A percentile compares a stretch with the other conserved stretches of the same genome.
phyloP scores from a whole-genome alignment of 2,797 vertebrate genomes.

The Etheostoma nigrum region DNA sequence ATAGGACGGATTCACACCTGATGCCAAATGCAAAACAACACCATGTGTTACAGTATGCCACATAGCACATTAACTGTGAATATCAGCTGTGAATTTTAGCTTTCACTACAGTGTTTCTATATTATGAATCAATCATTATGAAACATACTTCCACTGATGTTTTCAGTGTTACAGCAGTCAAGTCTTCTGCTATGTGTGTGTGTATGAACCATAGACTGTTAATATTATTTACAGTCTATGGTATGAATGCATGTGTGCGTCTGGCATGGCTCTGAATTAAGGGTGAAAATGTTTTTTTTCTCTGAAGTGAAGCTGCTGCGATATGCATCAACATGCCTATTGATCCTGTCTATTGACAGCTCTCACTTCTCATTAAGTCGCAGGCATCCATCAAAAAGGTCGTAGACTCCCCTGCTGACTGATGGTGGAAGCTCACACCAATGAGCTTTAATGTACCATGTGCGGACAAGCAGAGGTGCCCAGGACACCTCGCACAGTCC shows the following conservation, averaged over 20 bases:
- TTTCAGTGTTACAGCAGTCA: constrained; percentile 23
- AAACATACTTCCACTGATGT: background rate
- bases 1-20: constrained; percentile 28
- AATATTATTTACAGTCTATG: too few species aligned
- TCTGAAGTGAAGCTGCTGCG: constrained; percentile 39
- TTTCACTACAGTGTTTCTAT: background rate
- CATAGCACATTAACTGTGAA: background rate
- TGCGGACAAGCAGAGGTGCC: background rate
- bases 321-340: constrained; percentile 41
- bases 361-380: constrained; percentile 66
- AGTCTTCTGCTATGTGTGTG: background rate
- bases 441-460: background rate
- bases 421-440: constrained; percentile 24
- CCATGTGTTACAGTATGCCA: constrained; percentile 10
- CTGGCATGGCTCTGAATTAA: constrained; percentile 1
- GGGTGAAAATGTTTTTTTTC: background rate
- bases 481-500: background rate
- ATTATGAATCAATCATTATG: constrained; percentile 1
- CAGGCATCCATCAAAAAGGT: constrained; percentile 56
- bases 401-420: constrained; percentile 13
- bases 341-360: constrained; percentile 61
- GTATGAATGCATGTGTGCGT: background rate
- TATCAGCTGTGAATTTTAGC: constrained; percentile 8
- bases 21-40: constrained; percentile 14
- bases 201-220: too few species aligned